Evolutionary conservation across 2,113 vertebrate genomes (phyloP), one percentile per base, ranked within the genome.

Genomic region (Clinocottus analis): DNA sequence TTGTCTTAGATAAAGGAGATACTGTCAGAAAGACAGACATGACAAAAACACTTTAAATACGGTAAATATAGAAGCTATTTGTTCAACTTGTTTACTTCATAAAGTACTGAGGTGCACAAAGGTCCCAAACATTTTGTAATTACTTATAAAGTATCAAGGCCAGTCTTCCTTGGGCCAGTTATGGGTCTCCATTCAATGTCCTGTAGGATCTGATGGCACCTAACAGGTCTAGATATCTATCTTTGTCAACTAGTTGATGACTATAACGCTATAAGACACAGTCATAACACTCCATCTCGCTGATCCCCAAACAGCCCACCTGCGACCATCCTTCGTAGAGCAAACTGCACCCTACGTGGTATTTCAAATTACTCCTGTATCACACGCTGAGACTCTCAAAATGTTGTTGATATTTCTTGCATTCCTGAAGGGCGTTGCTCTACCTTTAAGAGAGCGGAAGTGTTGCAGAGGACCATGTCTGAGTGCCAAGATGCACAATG

Each of bases 401-500:
- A 85, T 23, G 58, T 63, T 68, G 74, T n/a, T 65, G 87, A 74
- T 85, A 82, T 88, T 89, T 80, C 61, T 68, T 37, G 5, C 68
- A 76, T 82, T 88, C 84, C 79, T 82, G 60, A 7, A 82, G 79
- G 79, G 78, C 31, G 62, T 78, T 64, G 72, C 77, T 80, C 62
- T 70, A 81, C 79, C 77, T 88, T 86, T 45, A 80, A 23, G 51
- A 60, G 69, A 85, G 76, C 61, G 73, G 86, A 89, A 88, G 81
- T 74, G 79, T 81, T 89, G 80, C 73, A 43, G 37, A 86, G 82
- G 86, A 31, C 61, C 21, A 66, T 51, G 81, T 84, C 80, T 90
- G 84, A 79, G 84, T 86, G 86, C 86, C 90, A 89, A 87, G 79
- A 90, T 78, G 86, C 84, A 88, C 67, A 47, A 82, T 33, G 91